Conservation (phyloP, 2,797 vertebrate genomes). For the Anguilla marmorata region DNA sequence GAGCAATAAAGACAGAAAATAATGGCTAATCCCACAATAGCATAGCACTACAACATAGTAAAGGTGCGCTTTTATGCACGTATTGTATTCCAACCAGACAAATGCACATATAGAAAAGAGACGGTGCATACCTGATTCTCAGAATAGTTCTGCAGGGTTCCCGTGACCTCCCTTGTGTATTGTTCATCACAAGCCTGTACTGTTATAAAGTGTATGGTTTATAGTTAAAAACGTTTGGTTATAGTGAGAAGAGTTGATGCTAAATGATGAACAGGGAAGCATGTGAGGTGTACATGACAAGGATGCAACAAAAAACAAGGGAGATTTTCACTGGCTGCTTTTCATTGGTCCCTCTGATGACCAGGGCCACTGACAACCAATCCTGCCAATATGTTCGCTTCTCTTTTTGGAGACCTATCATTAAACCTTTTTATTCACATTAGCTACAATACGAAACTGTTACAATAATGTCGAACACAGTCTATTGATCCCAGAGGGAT, state of each 20-base stretch:
- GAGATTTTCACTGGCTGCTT: not conserved
- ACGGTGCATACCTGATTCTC: slow-evolving; percentile 40
- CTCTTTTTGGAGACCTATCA: not conserved
- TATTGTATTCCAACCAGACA: slow-evolving; percentile 57
- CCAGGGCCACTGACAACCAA: not conserved
- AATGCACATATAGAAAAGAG: slow-evolving; percentile 44
- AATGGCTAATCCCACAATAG: slow-evolving; percentile 54
- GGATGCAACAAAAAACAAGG: not conserved
- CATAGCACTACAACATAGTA: slow-evolving; percentile 53
- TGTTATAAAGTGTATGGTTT: not conserved
- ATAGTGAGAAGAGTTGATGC: not conserved
- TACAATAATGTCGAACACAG: slow-evolving; percentile 15
- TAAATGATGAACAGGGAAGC: not conserved
- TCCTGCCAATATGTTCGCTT: not conserved
- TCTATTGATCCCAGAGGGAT: slow-evolving; percentile 5
- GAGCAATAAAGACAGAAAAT: slow-evolving; percentile 33
- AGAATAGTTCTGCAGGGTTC: not conserved
- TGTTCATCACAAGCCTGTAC: slow-evolving; percentile 1
- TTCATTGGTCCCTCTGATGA: not conserved
- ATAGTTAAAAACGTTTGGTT: not conserved
- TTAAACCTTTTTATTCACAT: slow-evolving; percentile 6
- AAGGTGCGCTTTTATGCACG: slow-evolving; percentile 47
- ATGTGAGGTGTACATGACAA: not conserved
- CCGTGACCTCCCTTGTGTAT: not conserved
- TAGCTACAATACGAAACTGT: slow-evolving; percentile 4